Conservation (phyloP, 1,140 invertebrate species). For the Drosophila sp. region DNA sequence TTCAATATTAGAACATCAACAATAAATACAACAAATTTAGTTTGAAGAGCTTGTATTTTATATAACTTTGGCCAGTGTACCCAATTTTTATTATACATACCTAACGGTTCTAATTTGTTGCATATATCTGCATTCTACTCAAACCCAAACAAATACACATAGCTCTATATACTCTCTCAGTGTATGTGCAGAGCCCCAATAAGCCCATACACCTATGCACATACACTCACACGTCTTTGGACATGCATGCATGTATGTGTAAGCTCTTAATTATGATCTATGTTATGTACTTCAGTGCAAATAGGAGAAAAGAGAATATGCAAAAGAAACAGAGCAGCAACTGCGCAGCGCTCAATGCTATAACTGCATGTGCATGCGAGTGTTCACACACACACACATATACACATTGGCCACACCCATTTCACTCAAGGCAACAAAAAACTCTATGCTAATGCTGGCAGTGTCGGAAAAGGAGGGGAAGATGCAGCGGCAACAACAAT, state of each 20-base stretch:
- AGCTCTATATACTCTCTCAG: neutral
- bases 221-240: neutral
- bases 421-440: slow-evolving; percentile 41
- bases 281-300: slow-evolving; percentile 43
- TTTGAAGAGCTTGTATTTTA: no score
- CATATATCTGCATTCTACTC: slow-evolving; percentile 27
- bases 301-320: slow-evolving; percentile 46
- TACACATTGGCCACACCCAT: slow-evolving; percentile 50
- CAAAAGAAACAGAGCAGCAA: slow-evolving; percentile 39
- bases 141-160: neutral
- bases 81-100: neutral
- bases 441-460: slow-evolving; percentile 50
- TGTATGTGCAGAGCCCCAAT: slow-evolving; percentile 3
- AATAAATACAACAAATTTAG: no score
- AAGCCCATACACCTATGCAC: slow-evolving; percentile 3
- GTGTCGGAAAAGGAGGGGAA: slow-evolving; percentile 24
- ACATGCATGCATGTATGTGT: neutral
- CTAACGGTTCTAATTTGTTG: neutral
- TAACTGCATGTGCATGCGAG: slow-evolving; percentile 23
- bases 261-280: slow-evolving; percentile 46
- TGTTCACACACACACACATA: slow-evolving; percentile 15
- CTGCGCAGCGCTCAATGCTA: slow-evolving; percentile 29
- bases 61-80: neutral
- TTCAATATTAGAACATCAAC: no score
- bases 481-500: slow-evolving; percentile 38